A percentile compares a stretch with the other conserved stretches of the same genome.
These are phyloP conservation scores for Siniperca knerii DNA, from an alignment of 2,113 vertebrate genomes.

Conservation along the genomic window DNA sequence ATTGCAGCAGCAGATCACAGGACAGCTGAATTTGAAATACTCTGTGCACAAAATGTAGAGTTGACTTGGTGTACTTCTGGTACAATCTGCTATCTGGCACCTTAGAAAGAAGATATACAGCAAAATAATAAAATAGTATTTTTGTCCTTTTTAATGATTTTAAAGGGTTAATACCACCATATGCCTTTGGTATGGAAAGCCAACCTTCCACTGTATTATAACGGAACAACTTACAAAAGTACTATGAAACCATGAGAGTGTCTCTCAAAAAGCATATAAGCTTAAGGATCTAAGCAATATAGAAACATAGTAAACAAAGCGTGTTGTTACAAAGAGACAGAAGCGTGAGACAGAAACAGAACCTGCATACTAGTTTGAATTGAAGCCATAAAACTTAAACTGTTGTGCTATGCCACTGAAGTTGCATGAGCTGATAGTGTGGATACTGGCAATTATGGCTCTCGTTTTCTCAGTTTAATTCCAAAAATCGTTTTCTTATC, in stretches of 20 bases:
- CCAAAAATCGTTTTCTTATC: conserved; percentile 18
- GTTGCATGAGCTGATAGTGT: background rate
- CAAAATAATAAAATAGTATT: background rate
- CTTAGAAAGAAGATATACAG: background rate
- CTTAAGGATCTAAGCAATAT: background rate
- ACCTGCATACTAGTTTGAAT: background rate
- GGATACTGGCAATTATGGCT: conserved; percentile 9
- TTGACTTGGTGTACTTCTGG: background rate
- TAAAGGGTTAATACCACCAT: background rate
- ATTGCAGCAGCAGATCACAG: conserved; percentile 50
- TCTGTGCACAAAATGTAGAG: conserved; percentile 6
- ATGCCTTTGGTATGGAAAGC: background rate
- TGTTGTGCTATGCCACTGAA: background rate
- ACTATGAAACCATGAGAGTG: background rate
- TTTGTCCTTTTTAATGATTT: background rate
- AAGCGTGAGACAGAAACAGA: conserved; percentile 1
- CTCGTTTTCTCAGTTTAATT: conserved; percentile 19
- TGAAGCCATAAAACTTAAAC: background rate
- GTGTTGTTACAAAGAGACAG: background rate
- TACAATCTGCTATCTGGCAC: background rate
- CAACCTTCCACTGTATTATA: background rate
- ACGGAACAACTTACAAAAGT: background rate
- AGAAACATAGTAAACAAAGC: background rate
- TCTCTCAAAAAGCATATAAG: background rate
- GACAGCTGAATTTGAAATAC: conserved; percentile 19